Evolutionary conservation across 2,888 invertebrate genomes (phyloP), one percentile per base, ranked within the genome.

Genomic region (Boloria euphrosyne): DNA sequence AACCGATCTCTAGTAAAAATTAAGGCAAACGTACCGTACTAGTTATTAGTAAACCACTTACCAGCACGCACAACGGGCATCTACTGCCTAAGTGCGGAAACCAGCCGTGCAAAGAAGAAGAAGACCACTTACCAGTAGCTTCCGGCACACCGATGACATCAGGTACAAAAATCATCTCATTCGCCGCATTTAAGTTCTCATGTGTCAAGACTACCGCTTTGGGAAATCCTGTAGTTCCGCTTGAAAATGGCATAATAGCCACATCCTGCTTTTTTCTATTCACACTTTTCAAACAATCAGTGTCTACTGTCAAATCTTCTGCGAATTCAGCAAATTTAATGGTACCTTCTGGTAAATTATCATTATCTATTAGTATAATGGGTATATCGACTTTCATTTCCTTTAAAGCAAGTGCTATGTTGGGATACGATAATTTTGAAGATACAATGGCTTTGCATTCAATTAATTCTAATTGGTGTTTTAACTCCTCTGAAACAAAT

Each of bases 221-320:
- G 0, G 96, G 95, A 46, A 95, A 82, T 0, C 98, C 98, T 0
- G 97, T 97, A 0, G 98, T 98, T 0, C 97, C 97, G 78, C 97
- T 97, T 0, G 97, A 97, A 83, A 96, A 97, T 0, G 97, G 97
- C 72, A 97, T 78, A 17, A 96, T 85, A 0, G 94, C 94, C 4
- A 95, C 78, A 74, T 96, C 96, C 10, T 95, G 90, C 0, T 93
- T 81, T 44, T 77, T 80, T 47, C 92, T 78, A 10, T 86, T 80
- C 22, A 90, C 86, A 0, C 86, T 79, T 70, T 88, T 92, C 61
- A 94, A 76, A 71, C 90, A 90, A 55, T 88, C 85, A 0, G 91
- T 90, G 63, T 95, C 93, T 4, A 94, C 81, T 61, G 82, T 82
- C 65, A 92, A 85, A 47, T 92, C 92, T 76, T 94, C 93, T 0